Evolutionary conservation across 2,113 vertebrate species (phyloP).

Genomic region (Amphilophus citrinellus): DNA sequence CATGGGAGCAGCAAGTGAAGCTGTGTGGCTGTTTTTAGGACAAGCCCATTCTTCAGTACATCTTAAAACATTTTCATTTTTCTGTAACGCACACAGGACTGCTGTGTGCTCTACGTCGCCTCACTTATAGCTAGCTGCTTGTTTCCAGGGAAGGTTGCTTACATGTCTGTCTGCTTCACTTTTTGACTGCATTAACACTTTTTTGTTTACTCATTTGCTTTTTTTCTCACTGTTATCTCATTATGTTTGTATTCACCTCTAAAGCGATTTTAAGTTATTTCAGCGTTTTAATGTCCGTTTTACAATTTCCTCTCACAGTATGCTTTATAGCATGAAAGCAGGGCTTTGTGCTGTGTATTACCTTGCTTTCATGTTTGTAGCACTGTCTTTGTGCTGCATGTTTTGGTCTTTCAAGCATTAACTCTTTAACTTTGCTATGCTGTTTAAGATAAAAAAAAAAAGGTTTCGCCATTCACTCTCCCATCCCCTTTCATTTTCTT

Average conservation of each 20-base stretch:
- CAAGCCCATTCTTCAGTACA: constrained; percentile 56
- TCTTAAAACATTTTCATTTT: constrained; percentile 37
- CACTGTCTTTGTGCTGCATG: constrained; percentile 63
- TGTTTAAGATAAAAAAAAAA: constrained; percentile 13
- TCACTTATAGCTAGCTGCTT: constrained; percentile 38
- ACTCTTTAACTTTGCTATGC: constrained; percentile 39
- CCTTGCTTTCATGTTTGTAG: constrained; percentile 36
- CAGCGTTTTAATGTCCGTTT: neutral
- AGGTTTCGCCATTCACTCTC: constrained; percentile 31
- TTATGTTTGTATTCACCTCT: constrained; percentile 17
- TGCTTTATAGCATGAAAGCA: constrained; percentile 25
- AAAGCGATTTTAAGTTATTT: constrained; percentile 12
- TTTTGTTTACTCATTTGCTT: constrained; percentile 34
- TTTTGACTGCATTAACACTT: constrained; percentile 52
- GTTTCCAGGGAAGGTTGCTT: constrained; percentile 44
- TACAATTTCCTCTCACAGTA: neutral
- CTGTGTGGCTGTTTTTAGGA: constrained; percentile 67
- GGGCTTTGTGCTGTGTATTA: constrained; percentile 46
- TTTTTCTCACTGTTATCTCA: constrained; percentile 17
- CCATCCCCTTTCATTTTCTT: constrained; percentile 44
- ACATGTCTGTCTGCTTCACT: constrained; percentile 41
- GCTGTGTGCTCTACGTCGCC: constrained; percentile 50
- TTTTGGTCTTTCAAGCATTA: constrained; percentile 44
- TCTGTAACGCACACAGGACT: constrained; percentile 52
- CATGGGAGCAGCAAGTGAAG: constrained; percentile 45